Conservation (phyloP, 35 echinoderm and acorn worm genomes). For the Acanthaster planci region DNA sequence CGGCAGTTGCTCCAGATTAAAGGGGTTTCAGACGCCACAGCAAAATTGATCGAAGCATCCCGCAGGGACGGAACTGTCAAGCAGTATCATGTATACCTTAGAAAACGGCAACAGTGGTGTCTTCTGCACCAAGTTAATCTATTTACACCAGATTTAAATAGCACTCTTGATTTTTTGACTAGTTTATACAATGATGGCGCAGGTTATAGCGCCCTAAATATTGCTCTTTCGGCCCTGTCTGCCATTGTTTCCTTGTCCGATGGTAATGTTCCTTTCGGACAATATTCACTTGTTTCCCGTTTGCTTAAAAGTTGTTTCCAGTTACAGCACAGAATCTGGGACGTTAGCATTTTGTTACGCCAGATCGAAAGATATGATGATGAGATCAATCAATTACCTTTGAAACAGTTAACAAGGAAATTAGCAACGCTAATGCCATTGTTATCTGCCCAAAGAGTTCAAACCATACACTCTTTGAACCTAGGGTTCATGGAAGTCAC, state of each 20-base stretch:
- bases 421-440: too few species aligned
- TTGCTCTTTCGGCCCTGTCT: neutral
- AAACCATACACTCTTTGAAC: too few species aligned
- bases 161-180: neutral
- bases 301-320: neutral
- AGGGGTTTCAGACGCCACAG: slow-evolving; percentile 8
- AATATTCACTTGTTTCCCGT: neutral
- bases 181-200: neutral
- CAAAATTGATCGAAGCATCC: neutral
- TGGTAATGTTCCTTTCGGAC: neutral
- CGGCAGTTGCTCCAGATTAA: neutral
- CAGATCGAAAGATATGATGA: too few species aligned
- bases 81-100: neutral
- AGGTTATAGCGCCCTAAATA: neutral
- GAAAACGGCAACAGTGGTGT: neutral
- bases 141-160: neutral
- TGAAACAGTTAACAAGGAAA: too few species aligned
- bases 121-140: neutral
- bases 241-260: neutral
- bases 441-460: too few species aligned
- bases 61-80: neutral
- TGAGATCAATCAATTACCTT: too few species aligned
- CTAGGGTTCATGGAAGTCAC: too few species aligned
- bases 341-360: too few species aligned
- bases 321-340: too few species aligned